Conservation (phyloP, 1,140 invertebrate species). For the Drosophila neocordata region DNA sequence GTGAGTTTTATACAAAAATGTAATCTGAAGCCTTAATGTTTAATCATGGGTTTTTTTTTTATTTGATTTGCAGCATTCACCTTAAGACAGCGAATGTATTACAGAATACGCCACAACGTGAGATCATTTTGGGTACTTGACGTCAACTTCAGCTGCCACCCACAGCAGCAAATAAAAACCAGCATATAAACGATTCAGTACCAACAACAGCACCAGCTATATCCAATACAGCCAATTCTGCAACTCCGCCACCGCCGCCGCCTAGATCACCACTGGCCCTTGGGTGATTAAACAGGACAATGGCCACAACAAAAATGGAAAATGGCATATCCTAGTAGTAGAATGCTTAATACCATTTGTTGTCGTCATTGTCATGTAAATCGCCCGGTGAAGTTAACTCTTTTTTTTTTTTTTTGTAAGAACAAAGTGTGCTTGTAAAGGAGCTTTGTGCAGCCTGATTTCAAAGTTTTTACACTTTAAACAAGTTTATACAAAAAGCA, state of each 20-base stretch:
- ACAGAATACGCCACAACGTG: slow-evolving; percentile 76
- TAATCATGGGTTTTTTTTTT: too few relatives aligned
- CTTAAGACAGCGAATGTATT: slow-evolving; percentile 78
- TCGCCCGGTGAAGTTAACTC: slow-evolving; percentile 10
- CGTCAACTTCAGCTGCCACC: slow-evolving; percentile 63
- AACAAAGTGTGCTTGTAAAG: slow-evolving; percentile 49
- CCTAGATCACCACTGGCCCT: slow-evolving; percentile 66
- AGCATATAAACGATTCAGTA: slow-evolving; percentile 20
- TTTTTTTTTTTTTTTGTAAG: slow-evolving; percentile 39
- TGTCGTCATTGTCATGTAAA: slow-evolving; percentile 14
- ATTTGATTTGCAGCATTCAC: slow-evolving; percentile 65
- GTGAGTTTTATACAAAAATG: too few relatives aligned
- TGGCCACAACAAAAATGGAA: slow-evolving; percentile 29
- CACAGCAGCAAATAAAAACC: slow-evolving; percentile 41
- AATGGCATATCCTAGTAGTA: slow-evolving; percentile 35
- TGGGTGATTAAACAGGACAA: slow-evolving; percentile 61
- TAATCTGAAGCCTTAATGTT: too few relatives aligned
- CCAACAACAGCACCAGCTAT: slow-evolving; percentile 18
- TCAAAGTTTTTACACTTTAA: slow-evolving; percentile 24
- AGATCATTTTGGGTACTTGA: slow-evolving; percentile 73
- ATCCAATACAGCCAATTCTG: slow-evolving; percentile 44
- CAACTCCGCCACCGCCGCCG: slow-evolving; percentile 68
- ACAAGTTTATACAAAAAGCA: slow-evolving; percentile 56
- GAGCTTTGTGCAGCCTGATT: slow-evolving; percentile 36
- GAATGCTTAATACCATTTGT: slow-evolving; percentile 10